Base-by-base conservation (phyloP, 2,888 invertebrate genomes). In the Pollenia labialis region DNA sequence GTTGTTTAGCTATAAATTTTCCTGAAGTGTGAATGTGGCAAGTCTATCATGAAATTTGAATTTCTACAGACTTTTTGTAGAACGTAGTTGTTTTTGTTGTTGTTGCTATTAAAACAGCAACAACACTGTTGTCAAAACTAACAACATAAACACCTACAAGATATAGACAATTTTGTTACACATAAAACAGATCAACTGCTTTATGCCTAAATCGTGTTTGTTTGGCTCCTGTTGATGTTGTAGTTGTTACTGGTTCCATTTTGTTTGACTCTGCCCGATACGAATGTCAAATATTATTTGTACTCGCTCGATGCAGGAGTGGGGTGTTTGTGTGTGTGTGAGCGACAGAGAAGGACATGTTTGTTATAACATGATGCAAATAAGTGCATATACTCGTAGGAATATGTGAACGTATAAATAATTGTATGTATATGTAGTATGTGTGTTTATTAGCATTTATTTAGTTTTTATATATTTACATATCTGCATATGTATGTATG, bases 101-200 rank as follows among this genome's bases (percentile, higher is more conserved):
- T 74, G 50, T 50, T 81, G 58, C 44, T 68, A 9, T 72, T 62
- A 54, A 14, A 74, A 58, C 58, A 68, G 16, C 44, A 82, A 54
- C 71, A 69, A 81, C 75, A 88, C 77, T 87, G 46, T 71, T 44
- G 54, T 74, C 72, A 46, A 81, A 64, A 74, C 86, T 71, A 85
- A 58, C 84, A 74, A 71, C 76, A 81, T 66, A 75, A 79, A 86
- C 66, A 83, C 68, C 76, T 60, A 72, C 81, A 89, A 90, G 89
- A 88, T 89, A 72, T 72, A 79, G 72, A 79, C 48, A 74, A 68
- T 80, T 80, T 76, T 80, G 62, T 79, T 90, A 91, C 82, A 83
- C 79, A 85, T 69, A 85, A 85, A 85, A 79, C 85, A 81, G 76
- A 85, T 85, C 71, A 60, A 87, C 72, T 77, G 62, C 77, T 84